Evolutionary conservation across 2,888 invertebrate genomes (phyloP).

Genomic region (Tipula unca): DNA sequence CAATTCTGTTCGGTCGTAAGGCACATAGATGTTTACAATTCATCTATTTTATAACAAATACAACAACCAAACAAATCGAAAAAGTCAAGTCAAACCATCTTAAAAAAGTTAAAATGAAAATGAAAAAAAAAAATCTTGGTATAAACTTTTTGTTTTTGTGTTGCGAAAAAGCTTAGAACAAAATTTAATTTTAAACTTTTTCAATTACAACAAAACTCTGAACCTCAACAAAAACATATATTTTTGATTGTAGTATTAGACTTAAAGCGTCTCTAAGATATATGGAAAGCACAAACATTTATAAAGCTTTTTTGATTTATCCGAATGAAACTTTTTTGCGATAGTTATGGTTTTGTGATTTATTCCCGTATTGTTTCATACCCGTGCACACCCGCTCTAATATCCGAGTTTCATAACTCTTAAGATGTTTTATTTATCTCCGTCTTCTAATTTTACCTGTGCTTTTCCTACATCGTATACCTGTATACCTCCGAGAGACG

Average conservation of each 20-base stretch:
- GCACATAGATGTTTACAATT: too few species aligned
- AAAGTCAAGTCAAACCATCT: not conserved
- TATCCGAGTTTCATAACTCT: not conserved
- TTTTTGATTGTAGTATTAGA: not conserved
- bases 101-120: not conserved
- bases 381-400: not conserved
- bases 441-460: not conserved
- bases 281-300: not conserved
- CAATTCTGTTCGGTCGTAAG: too few species aligned
- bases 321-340: not conserved
- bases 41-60: too few species aligned
- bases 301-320: not conserved
- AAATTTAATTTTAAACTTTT: constrained; percentile 14
- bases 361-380: not conserved
- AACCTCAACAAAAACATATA: not conserved
- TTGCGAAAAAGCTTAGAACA: not conserved
- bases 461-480: too few species aligned
- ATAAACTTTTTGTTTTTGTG: not conserved
- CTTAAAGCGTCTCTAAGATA: not conserved
- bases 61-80: not conserved
- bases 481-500: not conserved
- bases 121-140: not conserved
- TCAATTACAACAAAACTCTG: not conserved
- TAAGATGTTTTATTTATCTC: not conserved
- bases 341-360: not conserved